A percentile compares a stretch with the other conserved stretches of the same genome.
phyloP scores from a whole-genome alignment of 2,797 vertebrate species.

The Pelodytes ibericus region DNA sequence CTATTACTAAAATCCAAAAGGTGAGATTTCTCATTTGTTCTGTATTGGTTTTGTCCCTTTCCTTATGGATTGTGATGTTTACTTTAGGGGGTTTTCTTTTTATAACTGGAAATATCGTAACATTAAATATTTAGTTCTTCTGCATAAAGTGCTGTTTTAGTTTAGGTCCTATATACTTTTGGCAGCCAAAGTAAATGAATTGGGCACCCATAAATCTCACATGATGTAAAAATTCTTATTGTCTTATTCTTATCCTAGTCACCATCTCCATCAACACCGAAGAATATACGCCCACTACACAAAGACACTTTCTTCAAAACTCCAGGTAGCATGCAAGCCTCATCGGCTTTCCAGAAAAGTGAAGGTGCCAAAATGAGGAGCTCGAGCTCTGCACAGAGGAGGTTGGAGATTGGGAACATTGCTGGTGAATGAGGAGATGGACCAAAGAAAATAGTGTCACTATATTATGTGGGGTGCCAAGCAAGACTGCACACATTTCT shows the following conservation, averaged over 20 bases:
- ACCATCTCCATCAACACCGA: constrained; percentile 82
- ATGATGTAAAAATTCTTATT: not conserved
- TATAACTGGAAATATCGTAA: too few species aligned
- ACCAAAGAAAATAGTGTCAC: too few species aligned
- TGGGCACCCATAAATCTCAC: not conserved
- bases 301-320: constrained; percentile 90
- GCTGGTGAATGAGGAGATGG: constrained; percentile 68
- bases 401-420: constrained; percentile 82
- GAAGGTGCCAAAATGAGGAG: constrained; percentile 69
- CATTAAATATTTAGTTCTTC: too few species aligned
- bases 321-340: constrained; percentile 76
- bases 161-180: too few species aligned
- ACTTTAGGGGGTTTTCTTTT: too few species aligned
- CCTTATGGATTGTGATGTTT: too few species aligned
- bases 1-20: constrained; percentile 69
- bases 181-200: too few species aligned
- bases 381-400: constrained; percentile 83
- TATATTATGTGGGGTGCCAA: too few species aligned
- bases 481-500: too few species aligned
- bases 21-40: constrained; percentile 56
- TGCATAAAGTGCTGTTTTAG: too few species aligned
- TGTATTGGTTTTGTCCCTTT: too few species aligned
- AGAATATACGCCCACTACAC: constrained; percentile 68
- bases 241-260: constrained; percentile 60
- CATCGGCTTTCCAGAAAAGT: constrained; percentile 66